Evolutionary conservation across 2,113 vertebrate species (phyloP).

Genomic region (Strix uralensis): DNA sequence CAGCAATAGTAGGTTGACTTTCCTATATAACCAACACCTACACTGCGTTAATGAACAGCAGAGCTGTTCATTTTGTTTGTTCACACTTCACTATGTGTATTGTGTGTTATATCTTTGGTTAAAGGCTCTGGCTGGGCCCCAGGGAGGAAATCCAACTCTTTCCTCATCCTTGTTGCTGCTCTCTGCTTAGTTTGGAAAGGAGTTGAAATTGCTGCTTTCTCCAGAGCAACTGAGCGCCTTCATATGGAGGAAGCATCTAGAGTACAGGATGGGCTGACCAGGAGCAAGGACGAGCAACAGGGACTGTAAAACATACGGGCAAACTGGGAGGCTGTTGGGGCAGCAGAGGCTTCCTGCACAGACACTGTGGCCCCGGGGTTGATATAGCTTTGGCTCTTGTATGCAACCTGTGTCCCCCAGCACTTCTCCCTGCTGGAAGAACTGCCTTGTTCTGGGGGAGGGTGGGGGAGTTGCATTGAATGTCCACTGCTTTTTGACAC

Average conservation of each 20-base stretch:
- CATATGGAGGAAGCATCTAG: not conserved
- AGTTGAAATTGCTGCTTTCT: not conserved
- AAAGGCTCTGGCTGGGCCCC: not conserved
- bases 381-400: not conserved
- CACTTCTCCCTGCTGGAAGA: not conserved
- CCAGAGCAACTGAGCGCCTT: not conserved
- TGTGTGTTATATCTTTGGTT: not conserved
- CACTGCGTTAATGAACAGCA: not conserved
- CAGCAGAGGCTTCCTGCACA: not conserved
- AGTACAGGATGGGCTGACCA: not conserved
- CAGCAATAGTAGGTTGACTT: not conserved
- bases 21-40: not conserved
- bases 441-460: not conserved
- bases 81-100: not conserved
- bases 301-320: not conserved
- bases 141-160: not conserved
- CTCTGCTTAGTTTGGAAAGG: not conserved
- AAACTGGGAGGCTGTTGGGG: not conserved
- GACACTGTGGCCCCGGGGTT: too few species aligned
- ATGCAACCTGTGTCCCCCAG: not conserved
- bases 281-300: not conserved
- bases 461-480: not conserved
- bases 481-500: not conserved
- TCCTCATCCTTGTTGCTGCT: not conserved
- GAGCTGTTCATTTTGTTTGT: not conserved